Percentiles rank a stretch among this genome's conserved stretches.
These are phyloP conservation scores for Lepidurus packardi DNA, from an alignment of 1,140 invertebrate genomes.

Conservation along the genomic window DNA sequence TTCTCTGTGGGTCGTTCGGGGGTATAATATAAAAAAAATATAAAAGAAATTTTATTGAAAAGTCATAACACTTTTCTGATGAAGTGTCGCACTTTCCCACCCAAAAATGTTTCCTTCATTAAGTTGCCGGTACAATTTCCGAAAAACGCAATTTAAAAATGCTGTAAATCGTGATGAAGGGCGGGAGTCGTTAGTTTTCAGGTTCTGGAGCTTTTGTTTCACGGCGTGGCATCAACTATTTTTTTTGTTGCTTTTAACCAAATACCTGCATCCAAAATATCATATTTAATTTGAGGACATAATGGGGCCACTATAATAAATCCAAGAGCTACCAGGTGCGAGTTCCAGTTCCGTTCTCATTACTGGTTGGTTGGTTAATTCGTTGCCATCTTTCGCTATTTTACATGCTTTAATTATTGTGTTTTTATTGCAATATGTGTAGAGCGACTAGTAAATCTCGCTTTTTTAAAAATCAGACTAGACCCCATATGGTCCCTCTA, in stretches of 20 bases:
- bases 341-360: neutral
- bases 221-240: neutral
- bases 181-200: neutral
- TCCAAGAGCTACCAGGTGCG: conserved; percentile 4
- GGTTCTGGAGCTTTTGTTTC: neutral
- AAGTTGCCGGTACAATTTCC: neutral
- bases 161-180: conserved; percentile 15
- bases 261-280: neutral
- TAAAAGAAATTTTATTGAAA: neutral
- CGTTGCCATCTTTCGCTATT: neutral
- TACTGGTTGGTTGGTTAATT: neutral
- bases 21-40: neutral
- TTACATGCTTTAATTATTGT: neutral
- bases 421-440: neutral
- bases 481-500: neutral
- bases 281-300: neutral
- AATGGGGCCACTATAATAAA: neutral
- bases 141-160: neutral
- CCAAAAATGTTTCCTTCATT: neutral
- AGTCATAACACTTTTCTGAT: neutral
- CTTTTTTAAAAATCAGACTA: neutral
- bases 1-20: neutral
- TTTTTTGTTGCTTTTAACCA: neutral
- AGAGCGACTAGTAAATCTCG: neutral
- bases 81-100: neutral